Conservation (phyloP, 2,888 invertebrate species). For the Petrolisthes cinctipes region DNA sequence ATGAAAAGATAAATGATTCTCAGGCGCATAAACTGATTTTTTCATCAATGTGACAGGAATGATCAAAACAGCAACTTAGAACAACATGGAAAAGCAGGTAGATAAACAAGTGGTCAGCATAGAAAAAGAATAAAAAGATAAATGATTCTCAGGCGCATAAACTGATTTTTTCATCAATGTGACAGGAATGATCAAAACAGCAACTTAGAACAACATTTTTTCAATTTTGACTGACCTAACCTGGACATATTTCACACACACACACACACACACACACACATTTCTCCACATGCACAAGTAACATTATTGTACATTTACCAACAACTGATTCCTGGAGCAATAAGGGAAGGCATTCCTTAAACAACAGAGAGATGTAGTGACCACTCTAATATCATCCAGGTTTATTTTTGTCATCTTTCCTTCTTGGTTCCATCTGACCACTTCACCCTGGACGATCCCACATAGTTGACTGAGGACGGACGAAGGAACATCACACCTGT, state of each 20-base stretch:
- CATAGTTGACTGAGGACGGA: conserved; percentile 30
- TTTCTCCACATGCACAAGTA: background rate
- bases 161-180: background rate
- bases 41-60: background rate
- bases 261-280: too few species aligned
- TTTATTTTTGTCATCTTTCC: background rate
- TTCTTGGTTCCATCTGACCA: conserved; percentile 18
- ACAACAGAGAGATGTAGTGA: conserved; percentile 29
- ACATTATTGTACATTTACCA: conserved; percentile 19
- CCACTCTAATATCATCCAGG: conserved; percentile 17
- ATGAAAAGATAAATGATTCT: background rate
- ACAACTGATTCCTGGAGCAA: conserved; percentile 40
- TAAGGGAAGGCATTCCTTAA: conserved; percentile 40
- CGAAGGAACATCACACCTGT: conserved; percentile 18
- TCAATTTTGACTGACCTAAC: too few species aligned
- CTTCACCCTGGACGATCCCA: conserved; percentile 32
- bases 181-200: background rate
- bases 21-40: background rate
- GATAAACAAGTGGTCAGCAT: background rate
- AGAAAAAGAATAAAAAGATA: too few species aligned
- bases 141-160: background rate
- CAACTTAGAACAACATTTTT: too few species aligned
- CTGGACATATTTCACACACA: too few species aligned
- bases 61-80: too few species aligned
- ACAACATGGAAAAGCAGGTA: background rate